Conservation (phyloP, 1,140 invertebrate genomes). For the Maconellicoccus hirsutus region DNA sequence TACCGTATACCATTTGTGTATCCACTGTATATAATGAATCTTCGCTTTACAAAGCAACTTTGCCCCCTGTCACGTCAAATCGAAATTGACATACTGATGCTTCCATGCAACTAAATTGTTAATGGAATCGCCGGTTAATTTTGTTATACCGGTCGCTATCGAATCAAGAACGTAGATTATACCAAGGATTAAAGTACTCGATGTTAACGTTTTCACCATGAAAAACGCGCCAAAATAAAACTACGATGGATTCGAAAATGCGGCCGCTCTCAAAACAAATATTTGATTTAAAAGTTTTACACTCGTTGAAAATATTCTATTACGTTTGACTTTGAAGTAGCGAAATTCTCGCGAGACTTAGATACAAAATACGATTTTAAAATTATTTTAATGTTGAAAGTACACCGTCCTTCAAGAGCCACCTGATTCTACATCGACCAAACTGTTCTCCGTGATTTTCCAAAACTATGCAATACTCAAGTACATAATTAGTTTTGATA, state of each 20-base stretch:
- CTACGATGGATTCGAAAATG: background rate
- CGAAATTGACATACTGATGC: background rate
- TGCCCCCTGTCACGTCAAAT: background rate
- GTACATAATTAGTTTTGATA: no score
- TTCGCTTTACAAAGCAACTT: background rate
- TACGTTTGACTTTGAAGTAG: background rate
- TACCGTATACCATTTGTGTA: background rate
- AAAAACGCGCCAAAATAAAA: background rate
- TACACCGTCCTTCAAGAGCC: no score
- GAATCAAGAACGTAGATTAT: background rate
- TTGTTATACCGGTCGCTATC: background rate
- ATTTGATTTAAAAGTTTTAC: background rate
- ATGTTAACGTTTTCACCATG: background rate
- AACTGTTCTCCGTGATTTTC: no score
- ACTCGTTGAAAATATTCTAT: background rate
- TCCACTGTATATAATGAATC: background rate
- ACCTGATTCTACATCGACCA: no score
- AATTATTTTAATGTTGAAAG: background rate
- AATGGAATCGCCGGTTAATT: background rate
- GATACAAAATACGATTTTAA: background rate
- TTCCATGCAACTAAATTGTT: background rate
- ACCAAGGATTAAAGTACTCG: background rate
- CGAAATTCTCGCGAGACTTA: background rate
- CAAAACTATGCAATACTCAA: no score
- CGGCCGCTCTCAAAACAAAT: background rate